Evolutionary conservation across 2,888 invertebrate genomes (phyloP).

Genomic region (Ganaspis brasiliensis): DNA sequence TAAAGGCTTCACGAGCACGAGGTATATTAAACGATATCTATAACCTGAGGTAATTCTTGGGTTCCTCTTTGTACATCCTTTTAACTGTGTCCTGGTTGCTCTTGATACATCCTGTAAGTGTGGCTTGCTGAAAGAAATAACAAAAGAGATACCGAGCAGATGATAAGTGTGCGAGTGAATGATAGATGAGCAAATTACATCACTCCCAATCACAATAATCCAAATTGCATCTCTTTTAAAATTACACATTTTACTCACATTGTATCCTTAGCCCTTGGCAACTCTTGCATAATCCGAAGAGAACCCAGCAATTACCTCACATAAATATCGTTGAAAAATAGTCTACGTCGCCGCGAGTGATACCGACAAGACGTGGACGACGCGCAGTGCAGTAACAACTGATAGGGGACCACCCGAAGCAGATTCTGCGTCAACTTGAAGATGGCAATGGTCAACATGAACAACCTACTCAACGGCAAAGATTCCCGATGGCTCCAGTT

Average conservation of each 20-base stretch:
- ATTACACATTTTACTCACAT: neutral
- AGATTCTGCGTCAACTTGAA: conserved; percentile 50
- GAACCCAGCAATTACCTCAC: conserved; percentile 56
- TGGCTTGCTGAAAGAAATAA: too few relatives aligned
- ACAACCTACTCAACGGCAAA: conserved; percentile 98
- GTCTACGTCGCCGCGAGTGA: conserved; percentile 65
- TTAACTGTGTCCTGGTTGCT: neutral
- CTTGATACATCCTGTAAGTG: too few relatives aligned
- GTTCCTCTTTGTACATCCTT: conserved; percentile 12
- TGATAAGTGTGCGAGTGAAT: too few relatives aligned
- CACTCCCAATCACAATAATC: too few relatives aligned
- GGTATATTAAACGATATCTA: conserved; percentile 34
- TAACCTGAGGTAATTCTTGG: conserved; percentile 39
- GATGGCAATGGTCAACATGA: conserved; percentile 97
- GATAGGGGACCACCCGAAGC: conserved; percentile 51
- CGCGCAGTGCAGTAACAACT: conserved; percentile 54
- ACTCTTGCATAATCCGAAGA: neutral
- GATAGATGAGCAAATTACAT: too few relatives aligned
- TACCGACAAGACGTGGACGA: conserved; percentile 66
- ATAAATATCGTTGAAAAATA: conserved; percentile 65
- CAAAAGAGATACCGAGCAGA: too few relatives aligned
- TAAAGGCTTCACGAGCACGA: conserved; percentile 24
- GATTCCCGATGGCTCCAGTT: conserved; percentile 99
- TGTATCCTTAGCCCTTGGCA: too few relatives aligned
- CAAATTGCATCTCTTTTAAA: too few relatives aligned